phyloP scores from a whole-genome alignment of 2,888 invertebrate species.

The Teleogryllus oceanicus region DNA sequence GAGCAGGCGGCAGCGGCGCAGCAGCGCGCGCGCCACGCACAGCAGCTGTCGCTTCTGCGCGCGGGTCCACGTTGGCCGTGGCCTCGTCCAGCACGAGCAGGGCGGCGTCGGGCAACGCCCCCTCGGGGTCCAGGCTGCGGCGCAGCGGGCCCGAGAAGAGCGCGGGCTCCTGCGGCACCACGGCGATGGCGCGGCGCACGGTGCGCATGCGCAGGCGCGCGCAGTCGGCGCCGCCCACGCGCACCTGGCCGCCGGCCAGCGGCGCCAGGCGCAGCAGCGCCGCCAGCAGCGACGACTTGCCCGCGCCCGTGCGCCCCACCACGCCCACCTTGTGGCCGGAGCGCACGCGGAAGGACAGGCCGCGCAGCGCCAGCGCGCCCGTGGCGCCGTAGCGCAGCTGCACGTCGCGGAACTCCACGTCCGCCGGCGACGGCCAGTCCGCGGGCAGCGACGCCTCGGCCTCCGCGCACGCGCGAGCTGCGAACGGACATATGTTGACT shows the following conservation, averaged over 20 bases:
- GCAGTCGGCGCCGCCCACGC: neutral
- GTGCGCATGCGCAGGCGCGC: neutral
- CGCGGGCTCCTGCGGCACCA: neutral
- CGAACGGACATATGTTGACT: no score
- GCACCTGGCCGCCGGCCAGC: neutral
- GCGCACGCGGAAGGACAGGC: neutral
- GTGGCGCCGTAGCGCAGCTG: neutral
- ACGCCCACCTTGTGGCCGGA: neutral
- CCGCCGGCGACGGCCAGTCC: neutral
- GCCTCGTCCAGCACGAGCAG: no score
- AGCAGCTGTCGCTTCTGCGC: neutral
- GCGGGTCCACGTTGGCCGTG: no score
- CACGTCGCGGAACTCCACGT: neutral
- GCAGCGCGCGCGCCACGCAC: neutral
- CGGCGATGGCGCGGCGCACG: neutral
- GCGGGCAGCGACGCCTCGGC: neutral
- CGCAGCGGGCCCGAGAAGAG: slow-evolving; percentile 1
- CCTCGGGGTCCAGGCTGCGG: neutral
- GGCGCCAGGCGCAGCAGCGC: neutral
- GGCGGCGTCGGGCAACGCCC: neutral
- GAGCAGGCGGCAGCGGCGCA: neutral
- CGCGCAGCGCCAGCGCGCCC: neutral
- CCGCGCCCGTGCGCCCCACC: neutral
- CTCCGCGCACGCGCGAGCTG: neutral
- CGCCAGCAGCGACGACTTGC: neutral